phyloP scores from a whole-genome alignment of 2,888 invertebrate genomes.

The Archips xylosteana region DNA sequence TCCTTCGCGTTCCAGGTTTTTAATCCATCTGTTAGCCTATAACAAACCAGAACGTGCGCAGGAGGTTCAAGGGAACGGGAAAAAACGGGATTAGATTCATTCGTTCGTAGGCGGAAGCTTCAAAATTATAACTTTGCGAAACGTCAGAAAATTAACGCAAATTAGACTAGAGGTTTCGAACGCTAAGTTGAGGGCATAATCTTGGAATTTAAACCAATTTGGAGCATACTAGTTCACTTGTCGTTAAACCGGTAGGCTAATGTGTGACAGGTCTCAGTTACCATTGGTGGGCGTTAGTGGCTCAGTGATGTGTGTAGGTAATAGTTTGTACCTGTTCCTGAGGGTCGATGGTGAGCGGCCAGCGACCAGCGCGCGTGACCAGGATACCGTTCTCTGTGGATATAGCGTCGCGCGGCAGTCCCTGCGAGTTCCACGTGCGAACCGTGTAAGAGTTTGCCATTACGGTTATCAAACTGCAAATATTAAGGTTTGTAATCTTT shows the following conservation, averaged over 20 bases:
- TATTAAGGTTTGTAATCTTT: background rate
- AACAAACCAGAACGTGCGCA: background rate
- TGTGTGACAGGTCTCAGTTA: no score
- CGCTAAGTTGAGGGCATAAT: no score
- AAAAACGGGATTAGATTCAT: no score
- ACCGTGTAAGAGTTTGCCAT: constrained; percentile 95
- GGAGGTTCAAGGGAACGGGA: no score
- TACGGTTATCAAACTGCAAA: constrained; percentile 88
- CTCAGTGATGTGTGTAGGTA: background rate
- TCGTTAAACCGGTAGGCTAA: no score
- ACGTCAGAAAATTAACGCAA: no score
- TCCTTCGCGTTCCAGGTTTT: constrained; percentile 93
- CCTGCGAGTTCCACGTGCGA: constrained; percentile 95
- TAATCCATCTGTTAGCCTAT: constrained; percentile 96
- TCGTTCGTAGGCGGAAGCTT: no score
- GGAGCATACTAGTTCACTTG: no score
- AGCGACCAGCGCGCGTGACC: constrained; percentile 92
- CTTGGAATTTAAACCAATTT: no score
- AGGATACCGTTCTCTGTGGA: constrained; percentile 97
- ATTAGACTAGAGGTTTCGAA: no score
- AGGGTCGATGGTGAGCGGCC: constrained; percentile 98
- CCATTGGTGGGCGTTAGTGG: background rate
- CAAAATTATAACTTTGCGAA: no score
- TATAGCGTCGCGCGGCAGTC: constrained; percentile 94
- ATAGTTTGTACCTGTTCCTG: constrained; percentile 91